These are phyloP conservation scores for Actinernus sp. DNA, from an alignment of 92 coral and sea anemone genomes.

Conservation along the genomic window DNA sequence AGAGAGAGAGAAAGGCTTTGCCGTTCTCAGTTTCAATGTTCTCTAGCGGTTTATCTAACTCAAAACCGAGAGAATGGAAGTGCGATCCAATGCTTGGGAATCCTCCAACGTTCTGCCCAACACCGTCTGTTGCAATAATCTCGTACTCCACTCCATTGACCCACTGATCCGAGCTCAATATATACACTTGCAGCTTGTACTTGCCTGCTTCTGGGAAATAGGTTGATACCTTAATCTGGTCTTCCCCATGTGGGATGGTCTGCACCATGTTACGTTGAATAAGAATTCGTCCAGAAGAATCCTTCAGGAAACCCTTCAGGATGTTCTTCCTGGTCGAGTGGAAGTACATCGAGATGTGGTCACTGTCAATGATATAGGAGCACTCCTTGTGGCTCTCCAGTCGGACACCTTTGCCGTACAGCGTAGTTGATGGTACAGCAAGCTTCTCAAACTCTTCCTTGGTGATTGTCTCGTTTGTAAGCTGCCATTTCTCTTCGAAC, in stretches of 20 bases:
- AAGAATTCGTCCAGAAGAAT: constrained; percentile 26
- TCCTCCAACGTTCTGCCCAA: constrained; percentile 82
- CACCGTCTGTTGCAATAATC: constrained; percentile 68
- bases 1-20: constrained; percentile 47
- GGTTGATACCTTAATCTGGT: constrained; percentile 43
- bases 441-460: constrained; percentile 78
- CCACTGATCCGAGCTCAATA: constrained; percentile 64
- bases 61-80: constrained; percentile 74
- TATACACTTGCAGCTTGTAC: constrained; percentile 53
- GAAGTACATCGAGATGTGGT: constrained; percentile 58
- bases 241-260: constrained; percentile 27
- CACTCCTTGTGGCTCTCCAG: constrained; percentile 79
- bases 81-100: constrained; percentile 65
- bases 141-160: constrained; percentile 71
- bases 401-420: constrained; percentile 51
- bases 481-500: constrained; percentile 67
- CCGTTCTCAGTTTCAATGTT: constrained; percentile 77
- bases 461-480: constrained; percentile 60
- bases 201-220: constrained; percentile 85
- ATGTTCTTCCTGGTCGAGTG: constrained; percentile 35
- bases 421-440: constrained; percentile 70
- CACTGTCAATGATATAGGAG: constrained; percentile 61
- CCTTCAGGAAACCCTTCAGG: constrained; percentile 69
- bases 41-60: constrained; percentile 56
- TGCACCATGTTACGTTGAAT: constrained; percentile 72